phyloP scores from a whole-genome alignment of 1,140 invertebrate genomes.

The Teleogryllus occipitalis region DNA sequence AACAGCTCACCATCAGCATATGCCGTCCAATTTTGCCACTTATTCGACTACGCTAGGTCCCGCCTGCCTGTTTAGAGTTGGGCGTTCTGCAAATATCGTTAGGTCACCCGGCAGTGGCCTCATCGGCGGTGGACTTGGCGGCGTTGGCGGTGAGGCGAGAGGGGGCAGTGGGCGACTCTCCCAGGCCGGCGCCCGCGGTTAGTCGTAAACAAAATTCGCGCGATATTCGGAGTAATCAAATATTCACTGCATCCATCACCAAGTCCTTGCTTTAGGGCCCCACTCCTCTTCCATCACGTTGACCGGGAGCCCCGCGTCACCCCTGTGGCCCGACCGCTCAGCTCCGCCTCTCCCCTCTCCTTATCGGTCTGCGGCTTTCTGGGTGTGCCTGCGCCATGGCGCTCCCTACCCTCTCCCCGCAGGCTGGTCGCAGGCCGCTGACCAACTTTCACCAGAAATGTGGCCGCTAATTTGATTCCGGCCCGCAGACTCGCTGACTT shows the following conservation, averaged over 20 bases:
- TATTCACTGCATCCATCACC: not conserved
- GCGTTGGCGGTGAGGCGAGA: no score
- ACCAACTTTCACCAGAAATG: constrained; percentile 4
- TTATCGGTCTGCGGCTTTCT: not conserved
- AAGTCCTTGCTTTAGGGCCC: not conserved
- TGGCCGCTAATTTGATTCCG: constrained; percentile 3
- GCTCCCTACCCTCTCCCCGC: no score
- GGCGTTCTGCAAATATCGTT: not conserved
- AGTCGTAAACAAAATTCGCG: constrained; percentile 4
- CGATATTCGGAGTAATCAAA: not conserved
- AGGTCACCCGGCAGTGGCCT: not conserved
- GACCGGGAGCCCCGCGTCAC: not conserved
- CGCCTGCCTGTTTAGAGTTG: not conserved
- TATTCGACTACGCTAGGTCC: not conserved
- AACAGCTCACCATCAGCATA: not conserved
- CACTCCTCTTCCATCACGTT: not conserved
- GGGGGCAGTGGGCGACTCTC: no score
- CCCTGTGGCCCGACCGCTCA: no score
- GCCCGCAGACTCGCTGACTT: not conserved
- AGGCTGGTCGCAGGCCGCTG: not conserved
- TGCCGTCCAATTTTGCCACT: not conserved
- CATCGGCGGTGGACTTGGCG: no score
- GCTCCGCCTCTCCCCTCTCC: not conserved
- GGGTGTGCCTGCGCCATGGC: not conserved
- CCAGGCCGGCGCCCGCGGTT: not conserved